Conservation (phyloP, 1,140 invertebrate species). For the Argopecten irradians region DNA sequence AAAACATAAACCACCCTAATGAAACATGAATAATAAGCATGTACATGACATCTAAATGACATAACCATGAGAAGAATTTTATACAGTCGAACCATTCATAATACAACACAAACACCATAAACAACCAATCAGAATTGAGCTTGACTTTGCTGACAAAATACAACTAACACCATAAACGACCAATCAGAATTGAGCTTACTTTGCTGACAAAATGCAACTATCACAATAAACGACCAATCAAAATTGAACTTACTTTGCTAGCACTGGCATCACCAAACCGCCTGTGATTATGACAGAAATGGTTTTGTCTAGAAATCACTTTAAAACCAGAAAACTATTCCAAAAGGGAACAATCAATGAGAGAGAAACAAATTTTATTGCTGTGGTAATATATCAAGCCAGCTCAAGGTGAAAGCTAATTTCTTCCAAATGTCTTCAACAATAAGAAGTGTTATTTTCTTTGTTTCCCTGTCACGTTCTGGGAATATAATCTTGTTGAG, state of each 20-base stretch:
- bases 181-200: background rate
- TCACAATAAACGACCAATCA: background rate
- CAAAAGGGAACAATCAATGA: background rate
- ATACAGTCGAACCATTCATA: too few species aligned
- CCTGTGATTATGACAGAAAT: background rate
- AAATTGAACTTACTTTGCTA: background rate
- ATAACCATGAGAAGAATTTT: background rate
- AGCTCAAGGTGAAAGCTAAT: conserved; percentile 10
- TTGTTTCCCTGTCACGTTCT: background rate
- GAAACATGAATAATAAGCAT: too few species aligned
- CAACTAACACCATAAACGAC: background rate
- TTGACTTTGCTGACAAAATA: too few species aligned
- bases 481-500: background rate
- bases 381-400: background rate
- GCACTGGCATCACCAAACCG: background rate
- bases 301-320: background rate
- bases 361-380: background rate
- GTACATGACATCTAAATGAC: background rate
- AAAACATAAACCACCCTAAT: background rate
- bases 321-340: background rate
- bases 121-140: background rate
- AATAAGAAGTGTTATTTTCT: background rate
- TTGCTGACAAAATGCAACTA: background rate
- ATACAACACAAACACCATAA: too few species aligned
- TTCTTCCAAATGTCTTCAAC: background rate